phyloP scores from a whole-genome alignment of 2,797 vertebrate species.

The Poeciliopsis paucimaculata region DNA sequence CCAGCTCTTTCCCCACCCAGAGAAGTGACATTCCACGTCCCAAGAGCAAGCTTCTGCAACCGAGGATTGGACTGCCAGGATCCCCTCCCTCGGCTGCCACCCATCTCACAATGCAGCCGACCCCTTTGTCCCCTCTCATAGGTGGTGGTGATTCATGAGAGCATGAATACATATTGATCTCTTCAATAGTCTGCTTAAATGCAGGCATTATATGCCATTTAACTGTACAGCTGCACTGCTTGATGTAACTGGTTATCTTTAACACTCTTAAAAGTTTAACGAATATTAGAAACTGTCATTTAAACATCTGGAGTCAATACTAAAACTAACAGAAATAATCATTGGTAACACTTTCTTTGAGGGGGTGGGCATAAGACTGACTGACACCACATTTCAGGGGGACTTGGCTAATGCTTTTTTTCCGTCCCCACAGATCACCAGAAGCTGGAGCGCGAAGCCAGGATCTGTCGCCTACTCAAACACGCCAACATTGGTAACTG shows the following conservation, averaged over 20 bases:
- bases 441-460: constrained; percentile 97
- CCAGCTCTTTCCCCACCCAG: too few species aligned
- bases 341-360: too few species aligned
- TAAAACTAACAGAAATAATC: too few species aligned
- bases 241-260: background rate
- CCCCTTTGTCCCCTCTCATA: too few species aligned
- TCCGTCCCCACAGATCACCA: constrained; percentile 88
- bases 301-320: background rate
- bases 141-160: background rate
- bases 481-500: constrained; percentile 96
- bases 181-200: background rate
- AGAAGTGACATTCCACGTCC: too few species aligned
- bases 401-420: constrained; percentile 8
- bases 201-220: background rate
- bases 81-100: too few species aligned
- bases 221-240: background rate
- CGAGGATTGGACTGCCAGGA: too few species aligned
- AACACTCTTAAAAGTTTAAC: background rate
- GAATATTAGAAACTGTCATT: background rate
- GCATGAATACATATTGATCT: background rate
- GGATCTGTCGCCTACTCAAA: constrained; percentile 97
- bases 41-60: too few species aligned
- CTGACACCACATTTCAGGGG: background rate
- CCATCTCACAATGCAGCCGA: too few species aligned
- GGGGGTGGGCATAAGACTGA: too few species aligned